Evolutionary conservation across 30 jellyfish, hydroid and myxozoan genomes (phyloP).

Genomic region (Hydra vulgaris): DNA sequence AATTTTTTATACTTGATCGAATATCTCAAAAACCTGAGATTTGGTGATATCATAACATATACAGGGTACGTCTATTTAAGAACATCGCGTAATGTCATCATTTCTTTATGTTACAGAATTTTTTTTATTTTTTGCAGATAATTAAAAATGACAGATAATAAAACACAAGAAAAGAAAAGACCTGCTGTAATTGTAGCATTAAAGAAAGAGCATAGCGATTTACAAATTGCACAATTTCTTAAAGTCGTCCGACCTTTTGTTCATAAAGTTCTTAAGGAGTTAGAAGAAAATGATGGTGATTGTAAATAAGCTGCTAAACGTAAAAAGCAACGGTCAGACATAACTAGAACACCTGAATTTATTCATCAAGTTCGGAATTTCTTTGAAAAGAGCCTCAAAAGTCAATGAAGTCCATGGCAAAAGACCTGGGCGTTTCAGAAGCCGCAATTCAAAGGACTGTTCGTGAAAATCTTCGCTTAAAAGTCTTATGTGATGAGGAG

Average conservation of each 20-base stretch:
- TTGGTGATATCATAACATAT: no score
- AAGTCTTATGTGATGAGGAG: not conserved
- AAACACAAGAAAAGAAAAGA: not conserved
- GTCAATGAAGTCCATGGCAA: not conserved
- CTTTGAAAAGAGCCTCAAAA: not conserved
- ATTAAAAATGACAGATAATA: not conserved
- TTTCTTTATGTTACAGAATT: not conserved
- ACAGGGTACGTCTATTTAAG: not conserved
- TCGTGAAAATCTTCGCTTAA: not conserved
- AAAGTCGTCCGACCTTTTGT: not conserved
- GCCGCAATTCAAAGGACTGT: not conserved
- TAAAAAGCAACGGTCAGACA: not conserved
- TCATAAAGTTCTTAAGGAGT: not conserved
- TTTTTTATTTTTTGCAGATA: not conserved
- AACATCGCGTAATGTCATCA: not conserved
- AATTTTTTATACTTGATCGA: no score
- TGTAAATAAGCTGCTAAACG: not conserved
- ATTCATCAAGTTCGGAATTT: not conserved
- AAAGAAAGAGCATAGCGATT: not conserved
- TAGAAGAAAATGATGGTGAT: not conserved
- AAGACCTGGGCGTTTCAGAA: not conserved
- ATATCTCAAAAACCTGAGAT: no score
- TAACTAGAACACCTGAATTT: not conserved
- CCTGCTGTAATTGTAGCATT: not conserved
- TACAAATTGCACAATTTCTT: not conserved